Base-by-base conservation (phyloP, 2,113 vertebrate species). In the Brachyhypopomus occidentalis region DNA sequence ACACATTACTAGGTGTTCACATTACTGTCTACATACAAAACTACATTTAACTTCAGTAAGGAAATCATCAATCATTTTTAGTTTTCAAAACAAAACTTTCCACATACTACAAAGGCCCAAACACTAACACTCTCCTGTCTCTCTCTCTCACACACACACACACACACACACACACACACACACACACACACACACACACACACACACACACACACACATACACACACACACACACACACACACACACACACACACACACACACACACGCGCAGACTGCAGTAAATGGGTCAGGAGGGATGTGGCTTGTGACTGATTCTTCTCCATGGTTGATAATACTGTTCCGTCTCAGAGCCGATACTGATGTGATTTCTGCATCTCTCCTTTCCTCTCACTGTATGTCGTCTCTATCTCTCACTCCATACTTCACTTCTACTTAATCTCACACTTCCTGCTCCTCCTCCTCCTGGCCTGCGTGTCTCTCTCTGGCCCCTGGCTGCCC, bases 221-320 rank as follows among this genome's bases (percentile, higher is more conserved):
- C 58, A 56, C 12, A 58, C 11, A 83, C 55, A 20, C 12, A 69
- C 19, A 72, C 81, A 62, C 63, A 38, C 48, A 34, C 72, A 59
- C 52, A 66, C 76, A 63, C 14, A 25, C 36, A 58, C 27, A 20
- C 67, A 59, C 27, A 23, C 66, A 41, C 59, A 78, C 59, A 19
- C 72, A 8, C 30, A 30, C 27, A 36, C 52, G 27, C 20, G 63
- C 14, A 71, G 0, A 20, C 60, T 75, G 62, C 69, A 79, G 77
- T 66, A 82, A 79, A 82, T 82, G 55, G 80, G 80, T 79, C 84
- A 82, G 58, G 59, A 30, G 63, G 63, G 71, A 74, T 78, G 67
- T 71, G 59, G 9, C 45, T 75, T 45, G 73, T 9, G 45, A 58
- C 27, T 41, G 62, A 16, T 76, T 63, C 75, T 45, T 75, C 60